Percentiles rank a stretch among this genome's conserved stretches.
These are phyloP conservation scores for Hemibagrus guttatus DNA, from an alignment of 2,797 vertebrate species.

Conservation along the genomic window DNA sequence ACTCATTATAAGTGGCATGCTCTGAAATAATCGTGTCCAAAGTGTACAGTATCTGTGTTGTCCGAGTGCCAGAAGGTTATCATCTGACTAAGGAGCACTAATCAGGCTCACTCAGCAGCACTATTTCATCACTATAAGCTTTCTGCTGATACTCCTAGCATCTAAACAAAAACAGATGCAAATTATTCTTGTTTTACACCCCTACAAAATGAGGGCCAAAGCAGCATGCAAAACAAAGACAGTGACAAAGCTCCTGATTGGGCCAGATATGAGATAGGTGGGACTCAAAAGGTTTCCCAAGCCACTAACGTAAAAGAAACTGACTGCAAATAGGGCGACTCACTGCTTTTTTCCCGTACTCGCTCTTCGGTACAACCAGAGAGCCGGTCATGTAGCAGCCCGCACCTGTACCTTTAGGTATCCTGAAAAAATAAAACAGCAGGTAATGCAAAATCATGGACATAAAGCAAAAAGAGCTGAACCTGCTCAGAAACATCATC, in stretches of 20 bases:
- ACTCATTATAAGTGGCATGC: background rate
- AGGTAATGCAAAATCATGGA: conserved; percentile 40
- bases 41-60: background rate
- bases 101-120: background rate
- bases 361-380: conserved; percentile 90
- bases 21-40: no score
- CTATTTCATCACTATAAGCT: background rate
- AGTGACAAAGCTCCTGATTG: background rate
- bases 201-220: conserved; percentile 15
- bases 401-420: conserved; percentile 94
- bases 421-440: conserved; percentile 68
- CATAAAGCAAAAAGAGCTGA: background rate
- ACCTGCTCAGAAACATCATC: background rate
- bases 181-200: background rate
- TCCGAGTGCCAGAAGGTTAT: background rate
- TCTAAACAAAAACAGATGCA: background rate
- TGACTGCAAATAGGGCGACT: conserved; percentile 72
- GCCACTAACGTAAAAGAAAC: conserved; percentile 14
- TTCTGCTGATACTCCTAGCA: background rate
- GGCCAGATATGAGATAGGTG: background rate
- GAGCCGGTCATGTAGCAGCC: conserved; percentile 94
- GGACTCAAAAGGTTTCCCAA: background rate
- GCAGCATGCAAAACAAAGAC: conserved; percentile 32
- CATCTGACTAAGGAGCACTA: background rate
- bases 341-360: conserved; percentile 98